A percentile compares a stretch with the other conserved stretches of the same genome.
Conservation (phyloP, 2,797 vertebrate species). For the Eleutherodactylus coqui region DNA sequence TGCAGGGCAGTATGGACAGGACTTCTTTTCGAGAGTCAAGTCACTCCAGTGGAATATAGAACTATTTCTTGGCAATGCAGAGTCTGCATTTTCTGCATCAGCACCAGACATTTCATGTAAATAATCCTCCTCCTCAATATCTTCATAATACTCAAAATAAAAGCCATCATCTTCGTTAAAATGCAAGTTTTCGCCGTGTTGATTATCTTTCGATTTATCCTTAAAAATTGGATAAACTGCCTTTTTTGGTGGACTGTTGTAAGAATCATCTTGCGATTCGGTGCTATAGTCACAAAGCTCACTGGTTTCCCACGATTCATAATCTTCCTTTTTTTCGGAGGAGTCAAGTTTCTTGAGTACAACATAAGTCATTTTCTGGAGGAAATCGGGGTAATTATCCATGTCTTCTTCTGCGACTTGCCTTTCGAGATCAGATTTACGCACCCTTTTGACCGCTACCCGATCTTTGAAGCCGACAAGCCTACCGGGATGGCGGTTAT, state of each 20-base stretch:
- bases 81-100: constrained; percentile 79
- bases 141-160: constrained; percentile 85
- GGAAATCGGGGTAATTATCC: constrained; percentile 85
- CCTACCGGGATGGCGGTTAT: constrained; percentile 72
- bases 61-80: constrained; percentile 77
- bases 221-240: constrained; percentile 80
- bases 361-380: constrained; percentile 86
- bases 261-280: constrained; percentile 77
- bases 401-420: constrained; percentile 76
- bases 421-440: constrained; percentile 76
- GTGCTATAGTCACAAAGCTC: constrained; percentile 83
- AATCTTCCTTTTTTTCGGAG: constrained; percentile 81
- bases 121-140: constrained; percentile 74
- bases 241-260: constrained; percentile 78
- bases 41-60: constrained; percentile 83
- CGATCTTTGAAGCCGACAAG: constrained; percentile 76
- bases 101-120: constrained; percentile 79
- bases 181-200: constrained; percentile 72
- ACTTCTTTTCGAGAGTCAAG: constrained; percentile 84
- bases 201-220: constrained; percentile 73
- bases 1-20: constrained; percentile 91
- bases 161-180: constrained; percentile 81
- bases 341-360: constrained; percentile 87
- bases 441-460: constrained; percentile 78
- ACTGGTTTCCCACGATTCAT: constrained; percentile 82